Evolutionary conservation across 1,140 invertebrate species (phyloP), one percentile per base, ranked within the genome.

Genomic region (Drosophila sproati): DNA sequence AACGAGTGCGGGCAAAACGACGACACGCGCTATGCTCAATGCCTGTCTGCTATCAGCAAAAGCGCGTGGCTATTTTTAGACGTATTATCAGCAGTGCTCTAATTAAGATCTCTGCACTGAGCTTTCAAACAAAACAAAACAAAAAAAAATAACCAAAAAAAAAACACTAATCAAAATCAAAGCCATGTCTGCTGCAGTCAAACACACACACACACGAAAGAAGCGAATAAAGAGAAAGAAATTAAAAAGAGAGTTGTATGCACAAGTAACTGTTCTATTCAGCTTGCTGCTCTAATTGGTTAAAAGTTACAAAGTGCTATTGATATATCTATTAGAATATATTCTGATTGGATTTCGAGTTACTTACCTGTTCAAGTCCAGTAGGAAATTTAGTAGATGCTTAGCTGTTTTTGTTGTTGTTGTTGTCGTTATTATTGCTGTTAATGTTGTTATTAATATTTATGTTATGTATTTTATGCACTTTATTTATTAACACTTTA

Each of bases 51-150:
- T 88, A 88, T 88, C 83, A 88, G 83, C 69, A 3, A n/a, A 20
- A 70, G 41, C 70, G 73, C 72, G 48, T 73, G 68, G 68, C 70
- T 88, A 88, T 89, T 72, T 88, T 78, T 88, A 88, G 80, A 64
- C 69, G 43, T 63, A 88, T 88, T 88, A 88, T 88, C 83, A 88
- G 83, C 55, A 55, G 48, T 88, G 83, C 77, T 88, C 83, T 88
- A 88, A 88, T 88, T 88, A 88, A 89, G 83, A 88, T 88, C 83
- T 88, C 73, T 76, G 76, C 76, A 71, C 73, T 76, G 64, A 75
- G 60, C 73, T 80, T 71, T 67, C 60, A 59, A 64, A 61, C 64
- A 78, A 37, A 55, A 55, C n/a, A 43, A 41, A 43, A 43, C 5
- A 32, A 37, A 32, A 5, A 41, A 45, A 43, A n/a, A 41, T 12